A percentile compares a stretch with the other conserved stretches of the same genome.
Conservation (phyloP, 2,888 invertebrate species). For the Hetaerina titia region DNA sequence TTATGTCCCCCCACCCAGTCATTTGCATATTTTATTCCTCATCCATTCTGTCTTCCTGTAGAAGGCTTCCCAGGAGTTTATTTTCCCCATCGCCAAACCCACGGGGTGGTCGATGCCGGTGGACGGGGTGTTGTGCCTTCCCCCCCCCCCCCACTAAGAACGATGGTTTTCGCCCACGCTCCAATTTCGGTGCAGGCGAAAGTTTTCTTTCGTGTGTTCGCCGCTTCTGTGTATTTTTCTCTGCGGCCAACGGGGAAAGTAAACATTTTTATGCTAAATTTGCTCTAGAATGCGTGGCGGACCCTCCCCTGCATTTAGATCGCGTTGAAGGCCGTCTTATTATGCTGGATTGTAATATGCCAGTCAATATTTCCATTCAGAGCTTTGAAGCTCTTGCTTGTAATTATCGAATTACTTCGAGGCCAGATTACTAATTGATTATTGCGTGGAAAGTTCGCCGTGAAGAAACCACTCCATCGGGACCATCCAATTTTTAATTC, state of each 20-base stretch:
- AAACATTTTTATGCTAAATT: not conserved
- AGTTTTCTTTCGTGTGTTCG: not conserved
- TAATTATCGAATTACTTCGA: no score
- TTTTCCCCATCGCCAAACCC: not conserved
- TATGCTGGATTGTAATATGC: no score
- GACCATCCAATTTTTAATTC: no score
- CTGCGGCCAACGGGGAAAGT: not conserved
- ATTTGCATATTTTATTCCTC: not conserved
- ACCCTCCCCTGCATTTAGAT: not conserved
- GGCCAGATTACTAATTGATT: no score
- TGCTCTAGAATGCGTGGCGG: not conserved
- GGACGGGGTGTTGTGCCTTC: no score
- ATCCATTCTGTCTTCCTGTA: no score
- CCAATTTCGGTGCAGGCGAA: not conserved
- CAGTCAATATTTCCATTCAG: no score
- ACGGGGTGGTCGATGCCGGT: not conserved
- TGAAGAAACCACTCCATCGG: no score
- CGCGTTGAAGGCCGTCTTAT: not conserved
- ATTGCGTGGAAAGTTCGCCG: no score
- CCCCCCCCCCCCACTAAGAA: no score
- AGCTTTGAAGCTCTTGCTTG: no score
- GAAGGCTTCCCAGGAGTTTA: not conserved
- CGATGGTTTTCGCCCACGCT: not conserved
- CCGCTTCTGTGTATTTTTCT: not conserved
- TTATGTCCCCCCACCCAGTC: not conserved